These are phyloP conservation scores for Drosophila littoralis DNA, from an alignment of 1,140 invertebrate species.

Conservation along the genomic window DNA sequence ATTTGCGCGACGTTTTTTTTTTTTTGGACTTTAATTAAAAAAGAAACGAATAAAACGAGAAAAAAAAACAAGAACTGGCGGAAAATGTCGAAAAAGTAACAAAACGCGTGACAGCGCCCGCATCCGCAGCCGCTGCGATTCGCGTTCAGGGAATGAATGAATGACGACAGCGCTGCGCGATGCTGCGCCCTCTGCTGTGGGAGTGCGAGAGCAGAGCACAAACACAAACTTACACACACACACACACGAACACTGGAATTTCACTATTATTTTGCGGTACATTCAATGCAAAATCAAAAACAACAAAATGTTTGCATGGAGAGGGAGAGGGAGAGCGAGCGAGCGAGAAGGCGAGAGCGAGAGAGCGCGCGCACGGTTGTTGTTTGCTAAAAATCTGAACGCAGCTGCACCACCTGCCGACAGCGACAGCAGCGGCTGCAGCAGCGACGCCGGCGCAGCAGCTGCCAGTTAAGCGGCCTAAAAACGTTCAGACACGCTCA, in stretches of 20 bases:
- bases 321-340: constrained; percentile 3
- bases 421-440: constrained; percentile 19
- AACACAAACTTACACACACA: constrained; percentile 52
- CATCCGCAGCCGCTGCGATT: constrained; percentile 29
- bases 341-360: background rate
- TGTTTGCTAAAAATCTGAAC: constrained; percentile 51
- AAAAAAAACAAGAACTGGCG: constrained; percentile 25
- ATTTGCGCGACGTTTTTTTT: constrained; percentile 57
- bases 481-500: constrained; percentile 20
- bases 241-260: constrained; percentile 58
- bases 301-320: constrained; percentile 4
- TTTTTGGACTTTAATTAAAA: constrained; percentile 63
- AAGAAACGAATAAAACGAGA: constrained; percentile 21
- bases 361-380: constrained; percentile 19
- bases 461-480: constrained; percentile 43
- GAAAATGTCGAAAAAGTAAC: constrained; percentile 23
- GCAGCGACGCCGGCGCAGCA: constrained; percentile 70
- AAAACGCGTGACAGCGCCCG: constrained; percentile 18
- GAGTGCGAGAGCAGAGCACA: constrained; percentile 27
- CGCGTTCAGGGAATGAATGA: constrained; percentile 68
- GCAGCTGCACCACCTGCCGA: constrained; percentile 72
- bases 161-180: constrained; percentile 54
- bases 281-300: constrained; percentile 43
- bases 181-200: constrained; percentile 46
- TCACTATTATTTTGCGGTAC: constrained; percentile 65